Evolutionary conservation across 2,113 vertebrate species (phyloP), one percentile per base, ranked within the genome.

Genomic region (Oophaga pumilio): DNA sequence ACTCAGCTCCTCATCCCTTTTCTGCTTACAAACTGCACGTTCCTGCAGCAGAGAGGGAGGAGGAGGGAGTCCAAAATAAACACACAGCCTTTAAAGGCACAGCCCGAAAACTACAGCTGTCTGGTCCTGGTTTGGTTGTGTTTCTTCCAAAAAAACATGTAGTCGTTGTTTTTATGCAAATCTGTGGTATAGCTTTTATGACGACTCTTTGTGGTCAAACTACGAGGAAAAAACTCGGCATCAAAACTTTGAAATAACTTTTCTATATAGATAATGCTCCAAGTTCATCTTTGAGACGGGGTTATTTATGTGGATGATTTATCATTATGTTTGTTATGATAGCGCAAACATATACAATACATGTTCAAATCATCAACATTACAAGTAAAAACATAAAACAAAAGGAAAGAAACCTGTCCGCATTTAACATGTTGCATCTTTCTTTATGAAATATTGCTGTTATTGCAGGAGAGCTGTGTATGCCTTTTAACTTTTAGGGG

Each of bases 81-180:
- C 87, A 87, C 85, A 66, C 87, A 88, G 81, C 71, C 80, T 88
- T 88, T 88, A 88, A 88, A 88, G 87, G 71, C 87, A 84, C 69
- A 88, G 87, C 81, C 49, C 87, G 43, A 76, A 82, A 49, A 77
- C 80, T 76, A 53, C 43, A 76, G 69, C 52, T 83, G 68, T 62
- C 66, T 87, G 79, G 79, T 87, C 86, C 79, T 59, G 62, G 64
- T 82, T 8, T 64, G 43, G 68, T 49, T 71, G 82, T 74, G 28
- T 59, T 53, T 73, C 79, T 76, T 82, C 33, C 79, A 18, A 26
- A 82, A 64, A 64, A 15, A 33, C n/a, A 64, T 28, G 33, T 82
- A 50, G 59, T 64, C 43, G 78, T 50, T 82, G 62, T 82, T 11
- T 82, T 11, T 13, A 17, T n/a, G 28, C 22, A 9, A 50, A 50